Base-by-base conservation (phyloP, 2,113 vertebrate species). In the Silurus meridionalis region DNA sequence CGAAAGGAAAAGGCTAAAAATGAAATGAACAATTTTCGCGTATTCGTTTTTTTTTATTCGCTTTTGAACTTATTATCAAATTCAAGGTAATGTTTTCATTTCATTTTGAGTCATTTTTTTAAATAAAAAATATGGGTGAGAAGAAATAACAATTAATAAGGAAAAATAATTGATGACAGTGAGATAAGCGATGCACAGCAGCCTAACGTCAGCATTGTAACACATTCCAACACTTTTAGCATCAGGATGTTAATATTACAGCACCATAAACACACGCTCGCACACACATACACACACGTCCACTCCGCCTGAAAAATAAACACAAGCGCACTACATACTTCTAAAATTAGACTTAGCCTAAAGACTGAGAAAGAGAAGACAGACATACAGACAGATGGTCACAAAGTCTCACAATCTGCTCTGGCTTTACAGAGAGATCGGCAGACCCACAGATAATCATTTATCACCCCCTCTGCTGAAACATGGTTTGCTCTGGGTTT, bases 1-100 rank as follows among this genome's bases (percentile, higher is more conserved):
- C 37, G 37, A 37, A 50, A 25, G 37, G 87, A 92, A 92, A 94
- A 91, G 91, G 91, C 92, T 89, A 88, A 92, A 83, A 90, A 91
- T 91, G 91, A 89, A 81, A 86, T 61, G 79, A 92, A 82, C 23
- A 5, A 3, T 2, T 52, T 60, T 14, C 58, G 21, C 25, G 1
- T 1, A 37, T 7, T 48, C 2, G 50, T 50, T 19, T 23, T 6
- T 6, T 64, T 77, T 53, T 14, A 77, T 53, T 52, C 23, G 9
- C n/a, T 57, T 50, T 77, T 28, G 15, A 15, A 57, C 13, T 46
- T 17, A 5, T 10, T 4, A 74, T 23, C 50, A 57, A 4, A 6
- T 52, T 63, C 15, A 46, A 28, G 5, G 66, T 82, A 11, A 7
- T 23, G 1, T n/a, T 48, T 52, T 89, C 58, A 80, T 37, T 87